A percentile compares a stretch with the other conserved stretches of the same genome.
Evolutionary conservation across 2,113 vertebrate genomes (phyloP).

Genomic region (Callaeas wilsoni): DNA sequence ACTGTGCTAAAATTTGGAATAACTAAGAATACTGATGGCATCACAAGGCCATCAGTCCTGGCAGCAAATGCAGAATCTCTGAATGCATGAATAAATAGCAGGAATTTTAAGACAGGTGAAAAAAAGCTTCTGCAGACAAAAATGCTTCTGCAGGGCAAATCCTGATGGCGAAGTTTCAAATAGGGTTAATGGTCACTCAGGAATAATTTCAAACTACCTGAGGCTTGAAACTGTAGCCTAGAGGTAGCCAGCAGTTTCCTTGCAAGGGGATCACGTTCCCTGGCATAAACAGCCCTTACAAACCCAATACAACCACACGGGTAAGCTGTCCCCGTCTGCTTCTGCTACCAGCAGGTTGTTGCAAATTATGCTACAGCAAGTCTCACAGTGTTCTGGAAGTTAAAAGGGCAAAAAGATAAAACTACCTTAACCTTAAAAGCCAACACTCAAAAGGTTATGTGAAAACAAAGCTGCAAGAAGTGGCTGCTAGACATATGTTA

Average conservation of each 20-base stretch:
- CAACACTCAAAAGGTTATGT: neutral
- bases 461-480: neutral
- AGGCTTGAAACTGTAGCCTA: neutral
- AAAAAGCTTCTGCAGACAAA: neutral
- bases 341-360: neutral
- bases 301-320: neutral
- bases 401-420: neutral
- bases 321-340: neutral
- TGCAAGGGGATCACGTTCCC: neutral
- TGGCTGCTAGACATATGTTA: neutral
- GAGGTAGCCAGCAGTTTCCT: neutral
- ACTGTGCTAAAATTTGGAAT: conserved; percentile 1
- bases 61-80: neutral
- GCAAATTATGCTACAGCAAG: neutral
- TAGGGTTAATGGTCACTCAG: neutral
- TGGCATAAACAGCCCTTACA: neutral
- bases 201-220: neutral
- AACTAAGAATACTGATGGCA: neutral
- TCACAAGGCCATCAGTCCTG: neutral
- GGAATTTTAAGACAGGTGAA: neutral
- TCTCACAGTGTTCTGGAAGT: neutral
- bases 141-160: neutral
- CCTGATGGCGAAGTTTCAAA: neutral
- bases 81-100: conserved; percentile 11
- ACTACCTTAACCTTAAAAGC: neutral